Base-by-base conservation (phyloP, 2,797 vertebrate genomes). In the Dromococcyx pavoninus region DNA sequence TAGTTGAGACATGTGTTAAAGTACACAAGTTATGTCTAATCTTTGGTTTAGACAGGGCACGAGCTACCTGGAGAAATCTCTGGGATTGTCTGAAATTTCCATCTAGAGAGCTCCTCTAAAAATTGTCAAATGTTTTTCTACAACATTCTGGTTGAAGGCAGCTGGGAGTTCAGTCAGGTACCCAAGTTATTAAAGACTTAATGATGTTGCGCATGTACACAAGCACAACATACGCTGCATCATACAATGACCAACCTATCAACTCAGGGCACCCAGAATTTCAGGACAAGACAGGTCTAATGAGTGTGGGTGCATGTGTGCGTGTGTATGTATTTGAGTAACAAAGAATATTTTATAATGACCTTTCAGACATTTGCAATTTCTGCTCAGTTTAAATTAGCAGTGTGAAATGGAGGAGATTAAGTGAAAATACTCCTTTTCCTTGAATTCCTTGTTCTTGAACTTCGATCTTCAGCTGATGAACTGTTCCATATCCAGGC, bases 121-220 rank as follows among this genome's bases (percentile, higher is more conserved):
- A 35, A 35, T n/a, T 48, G 4, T 60, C 54, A 44, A 8, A 57
- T 24, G 0, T 5, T 85, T 87, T 94, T 82, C 37, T 79, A 33
- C 32, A 82, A 11, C 24, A 43, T 69, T 82, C 25, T 62, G 30
- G 9, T 16, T 8, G 6, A 67, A 85, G n/a, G 7, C 5, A 58
- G 32, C 13, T 41, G 16, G 19, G 50, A 54, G 23, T 44, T 80
- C 51, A 48, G 25, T 58, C 30, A 70, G 28, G 37, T 16, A 18
- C 19, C 19, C 46, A 66, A 58, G 24, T 3, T 23, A 56, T 8
- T 51, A 76, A 17, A 54, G 61, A 41, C 8, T n/a, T 25, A 66
- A 28, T 13, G 21, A 13, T 33, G 39, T 16, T 60, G 5, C 2
- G 1, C 14, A 2, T 10, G 8, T n/a, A 10, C 5, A 33, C n/a